A percentile compares a stretch with the other conserved stretches of the same genome.
Conservation (phyloP, 2,888 invertebrate species). For the Caenorhabditis becei region DNA sequence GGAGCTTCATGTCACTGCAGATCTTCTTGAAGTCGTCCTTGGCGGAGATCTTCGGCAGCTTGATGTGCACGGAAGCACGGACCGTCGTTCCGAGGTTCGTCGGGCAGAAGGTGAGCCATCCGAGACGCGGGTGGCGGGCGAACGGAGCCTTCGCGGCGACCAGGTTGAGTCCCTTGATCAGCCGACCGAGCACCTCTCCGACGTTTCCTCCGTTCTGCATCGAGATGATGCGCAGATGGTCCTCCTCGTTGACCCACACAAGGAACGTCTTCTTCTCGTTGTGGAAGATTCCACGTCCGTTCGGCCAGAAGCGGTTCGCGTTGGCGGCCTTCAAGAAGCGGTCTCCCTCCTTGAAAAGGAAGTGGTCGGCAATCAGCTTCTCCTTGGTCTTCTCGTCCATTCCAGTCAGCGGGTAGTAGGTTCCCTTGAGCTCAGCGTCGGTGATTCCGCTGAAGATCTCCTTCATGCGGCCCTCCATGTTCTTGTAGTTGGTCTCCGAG, state of each 20-base stretch:
- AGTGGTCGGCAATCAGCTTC: slow-evolving; percentile 97
- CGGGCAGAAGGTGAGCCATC: slow-evolving; percentile 91
- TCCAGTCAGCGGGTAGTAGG: slow-evolving; percentile 82
- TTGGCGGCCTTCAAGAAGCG: slow-evolving; percentile 81
- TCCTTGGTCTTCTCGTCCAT: slow-evolving; percentile 94
- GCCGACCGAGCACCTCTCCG: slow-evolving; percentile 84
- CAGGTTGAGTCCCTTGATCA: slow-evolving; percentile 89
- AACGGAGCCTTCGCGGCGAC: slow-evolving; percentile 92
- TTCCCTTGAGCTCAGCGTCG: slow-evolving; percentile 86
- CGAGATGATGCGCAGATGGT: slow-evolving; percentile 90
- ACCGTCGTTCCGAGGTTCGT: slow-evolving; percentile 90
- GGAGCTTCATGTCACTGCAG: slow-evolving; percentile 89
- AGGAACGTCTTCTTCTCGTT: slow-evolving; percentile 88
- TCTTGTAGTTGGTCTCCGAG: slow-evolving; percentile 96
- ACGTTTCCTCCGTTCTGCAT: slow-evolving; percentile 88
- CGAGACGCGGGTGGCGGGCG: slow-evolving; percentile 88
- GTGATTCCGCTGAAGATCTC: slow-evolving; percentile 78
- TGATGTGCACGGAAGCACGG: slow-evolving; percentile 95
- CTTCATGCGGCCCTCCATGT: slow-evolving; percentile 88
- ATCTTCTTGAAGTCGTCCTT: slow-evolving; percentile 85
- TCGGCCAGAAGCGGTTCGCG: slow-evolving; percentile 89
- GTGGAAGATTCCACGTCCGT: slow-evolving; percentile 91
- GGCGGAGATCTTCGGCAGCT: slow-evolving; percentile 86
- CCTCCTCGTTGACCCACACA: slow-evolving; percentile 92
- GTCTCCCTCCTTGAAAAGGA: slow-evolving; percentile 85